Evolutionary conservation across 2,888 invertebrate genomes (phyloP).

Genomic region (Pyrrhosoma nymphula): DNA sequence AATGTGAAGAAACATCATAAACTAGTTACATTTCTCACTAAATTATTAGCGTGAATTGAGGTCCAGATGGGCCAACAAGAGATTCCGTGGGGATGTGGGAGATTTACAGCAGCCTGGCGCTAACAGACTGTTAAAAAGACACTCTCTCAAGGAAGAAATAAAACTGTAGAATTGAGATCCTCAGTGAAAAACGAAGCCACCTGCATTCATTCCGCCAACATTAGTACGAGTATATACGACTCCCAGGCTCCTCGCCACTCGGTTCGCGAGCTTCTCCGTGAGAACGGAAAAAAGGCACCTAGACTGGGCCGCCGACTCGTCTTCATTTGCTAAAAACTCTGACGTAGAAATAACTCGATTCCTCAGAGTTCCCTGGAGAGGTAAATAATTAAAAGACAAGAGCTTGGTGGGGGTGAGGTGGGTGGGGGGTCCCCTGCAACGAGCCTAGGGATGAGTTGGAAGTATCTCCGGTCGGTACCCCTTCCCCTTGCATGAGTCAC

Average conservation of each 20-base stretch:
- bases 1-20: not conserved
- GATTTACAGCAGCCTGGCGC: not conserved
- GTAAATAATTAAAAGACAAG: constrained; percentile 24
- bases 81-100: not conserved
- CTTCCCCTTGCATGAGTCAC: not conserved
- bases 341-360: not conserved
- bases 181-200: not conserved
- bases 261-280: not conserved
- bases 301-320: not conserved
- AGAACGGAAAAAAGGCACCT: not conserved
- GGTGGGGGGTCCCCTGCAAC: not conserved
- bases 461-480: not conserved
- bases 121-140: not conserved
- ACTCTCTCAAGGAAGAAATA: not conserved
- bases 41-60: not conserved
- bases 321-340: constrained; percentile 26
- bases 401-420: not conserved
- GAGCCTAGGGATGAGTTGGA: not conserved
- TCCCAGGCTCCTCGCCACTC: not conserved
- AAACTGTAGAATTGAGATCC: not conserved
- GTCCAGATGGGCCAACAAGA: not conserved
- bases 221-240: not conserved
- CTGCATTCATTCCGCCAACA: not conserved
- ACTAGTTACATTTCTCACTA: not conserved
- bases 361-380: not conserved